Evolutionary conservation across 2,888 invertebrate genomes (phyloP), one percentile per base, ranked within the genome.

Genomic region (Agriopis leucophaearia): DNA sequence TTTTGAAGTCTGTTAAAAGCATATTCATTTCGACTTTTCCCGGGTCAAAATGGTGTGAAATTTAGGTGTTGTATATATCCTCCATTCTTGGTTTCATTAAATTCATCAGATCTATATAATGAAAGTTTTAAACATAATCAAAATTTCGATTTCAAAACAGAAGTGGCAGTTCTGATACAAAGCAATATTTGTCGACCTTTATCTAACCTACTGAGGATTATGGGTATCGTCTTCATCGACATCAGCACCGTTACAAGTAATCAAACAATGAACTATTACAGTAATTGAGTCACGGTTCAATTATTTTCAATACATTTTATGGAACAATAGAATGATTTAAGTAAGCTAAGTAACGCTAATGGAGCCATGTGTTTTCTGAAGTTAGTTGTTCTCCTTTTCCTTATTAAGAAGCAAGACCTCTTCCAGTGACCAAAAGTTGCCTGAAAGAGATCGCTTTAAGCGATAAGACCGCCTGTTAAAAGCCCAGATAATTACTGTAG

Each of bases 181-280:
- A 18, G 16, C 8, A 12, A 12, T 16, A 9, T 1, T 42, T 55
- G 12, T 42, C 27, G 18, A 57, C 15, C 44, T 57, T 45, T 57
- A 45, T 35, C 27, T 45, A 57, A 57, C 57, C 57, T 47, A 57
- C 42, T 50, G 18, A 40, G 38, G 7, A 58, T 57, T 35, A 44
- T 35, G 15, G 40, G 50, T 58, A 16, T 50, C 50, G 5, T 38
- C 38, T 55, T 44, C 56, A 69, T 56, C 60, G 56, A 56, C 54
- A 42, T 58, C 62, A 56, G 51, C 66, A 66, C 69, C 66, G 69
- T 71, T 66, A 63, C 50, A 66, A 66, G 57, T 36, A 69, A 68
- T 66, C 64, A 65, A 68, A 71, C 71, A 71, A 71, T 71, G 64
- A 66, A 64, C 64, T 64, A 66, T 71, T 71, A 66, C 69, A 27